phyloP scores from a whole-genome alignment of 2,888 invertebrate genomes.

The Hypercompe scribonia region DNA sequence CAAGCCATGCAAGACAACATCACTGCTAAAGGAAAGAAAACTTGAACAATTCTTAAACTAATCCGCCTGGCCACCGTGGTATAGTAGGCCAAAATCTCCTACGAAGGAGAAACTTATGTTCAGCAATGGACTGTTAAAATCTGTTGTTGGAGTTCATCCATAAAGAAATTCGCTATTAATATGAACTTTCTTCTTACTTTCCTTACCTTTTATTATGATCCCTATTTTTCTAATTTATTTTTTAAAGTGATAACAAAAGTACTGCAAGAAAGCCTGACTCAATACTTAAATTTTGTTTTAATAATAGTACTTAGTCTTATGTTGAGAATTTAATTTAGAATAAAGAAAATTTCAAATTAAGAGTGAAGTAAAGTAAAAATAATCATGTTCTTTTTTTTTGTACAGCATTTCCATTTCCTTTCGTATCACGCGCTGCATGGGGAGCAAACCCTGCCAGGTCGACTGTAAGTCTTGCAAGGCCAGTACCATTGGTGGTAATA shows the following conservation, averaged over 20 bases:
- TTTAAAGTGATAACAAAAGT: background rate
- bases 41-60: too few species aligned
- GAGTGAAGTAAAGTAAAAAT: too few species aligned
- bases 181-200: too few species aligned
- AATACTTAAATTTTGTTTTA: background rate
- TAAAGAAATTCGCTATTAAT: too few species aligned
- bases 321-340: background rate
- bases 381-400: background rate
- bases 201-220: background rate
- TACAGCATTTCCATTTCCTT: constrained; percentile 11
- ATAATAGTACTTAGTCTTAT: background rate
- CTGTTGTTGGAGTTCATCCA: too few species aligned
- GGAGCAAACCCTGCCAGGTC: background rate
- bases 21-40: too few species aligned
- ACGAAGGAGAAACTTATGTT: too few species aligned
- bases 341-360: background rate
- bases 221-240: background rate
- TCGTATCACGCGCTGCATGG: constrained; percentile 12
- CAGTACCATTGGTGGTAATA: constrained; percentile 88
- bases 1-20: too few species aligned
- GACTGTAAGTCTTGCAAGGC: constrained; percentile 71
- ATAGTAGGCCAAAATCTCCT: too few species aligned
- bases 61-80: too few species aligned
- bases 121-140: too few species aligned
- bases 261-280: background rate